Evolutionary conservation across 1,140 invertebrate genomes (phyloP), one percentile per base, ranked within the genome.

Genomic region (Lerema accius): DNA sequence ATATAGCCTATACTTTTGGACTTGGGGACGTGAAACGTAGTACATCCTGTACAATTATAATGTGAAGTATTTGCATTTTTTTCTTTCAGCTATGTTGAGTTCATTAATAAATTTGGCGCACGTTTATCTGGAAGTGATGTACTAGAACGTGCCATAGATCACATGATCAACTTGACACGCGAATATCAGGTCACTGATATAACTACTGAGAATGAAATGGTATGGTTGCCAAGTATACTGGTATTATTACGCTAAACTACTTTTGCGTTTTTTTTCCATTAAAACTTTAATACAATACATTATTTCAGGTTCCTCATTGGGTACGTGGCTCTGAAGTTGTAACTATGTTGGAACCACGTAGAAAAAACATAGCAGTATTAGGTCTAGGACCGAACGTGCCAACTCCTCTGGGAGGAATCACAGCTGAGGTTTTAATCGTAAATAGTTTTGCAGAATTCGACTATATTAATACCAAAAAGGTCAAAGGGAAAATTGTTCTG

Each of bases 31-130:
- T n/a, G n/a, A n/a, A n/a, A n/a, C n/a, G n/a, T n/a, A n/a, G n/a
- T n/a, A n/a, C n/a, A n/a, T n/a, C n/a, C n/a, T n/a, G n/a, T n/a
- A n/a, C n/a, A n/a, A n/a, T n/a, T n/a, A n/a, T n/a, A n/a, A n/a
- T n/a, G n/a, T n/a, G n/a, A n/a, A n/a, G n/a, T n/a, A n/a, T n/a
- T n/a, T n/a, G n/a, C n/a, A n/a, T n/a, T n/a, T n/a, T n/a, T n/a
- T n/a, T n/a, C n/a, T n/a, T n/a, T n/a, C n/a, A n/a, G 94, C 77
- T 86, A 96, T 19, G 90, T 92, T 0, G 67, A 85, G 16, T 95
- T 96, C 77, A 93, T 95, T 0, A 95, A 96, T 69, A 94, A 91
- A 66, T 96, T 95, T 91, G 95, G 95, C 1, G 86, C 92, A 3
- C 88, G 95, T 55, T 86, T 95, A 23, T 86, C 94, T 1, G 95